Base-by-base conservation (phyloP, 1,140 invertebrate species). In the Spodoptera frugiperda region DNA sequence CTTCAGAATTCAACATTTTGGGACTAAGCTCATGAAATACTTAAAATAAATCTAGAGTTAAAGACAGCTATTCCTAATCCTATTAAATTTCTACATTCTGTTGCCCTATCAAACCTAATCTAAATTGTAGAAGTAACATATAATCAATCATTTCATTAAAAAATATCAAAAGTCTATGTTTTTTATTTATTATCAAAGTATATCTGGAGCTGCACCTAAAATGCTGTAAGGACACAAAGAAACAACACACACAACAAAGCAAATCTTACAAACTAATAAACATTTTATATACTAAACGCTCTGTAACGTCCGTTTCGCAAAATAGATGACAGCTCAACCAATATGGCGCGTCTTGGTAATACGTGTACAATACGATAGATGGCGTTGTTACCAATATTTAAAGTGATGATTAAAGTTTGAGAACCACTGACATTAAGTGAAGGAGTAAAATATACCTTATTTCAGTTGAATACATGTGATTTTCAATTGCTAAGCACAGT, bases 291-390 rank as follows among this genome's bases (percentile, higher is more conserved):
- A 48, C 10, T n/a, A 63, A 3, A 9, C 12, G 61, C 61, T 65
- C 61, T 65, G 17, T 65, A 48, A 65, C 10, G 48, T 65, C 21
- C 61, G 61, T 49, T 48, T 65, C 44, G 21, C 61, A 65, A 54
- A 14, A 72, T 59, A n/a, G 44, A 73, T 19, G 17, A 59, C 55
- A 59, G 19, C 15, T 33, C 19, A 48, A 61, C 14, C 14, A 72
- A 72, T 55, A 72, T 55, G 30, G 53, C 44, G 53, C 44, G 44
- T 65, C 61, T 39, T 14, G 15, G 19, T 71, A 44, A 25, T 54
- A 15, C 25, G 12, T 14, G 3, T 19, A 1, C 3, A 15, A 6
- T 3, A 17, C 17, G 17, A 71, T n/a, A 71, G 67, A 71, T 71
- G 67, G 67, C 67, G 67, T 15, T 54, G 30, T 68, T 33, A 53